Conservation (phyloP, 2,797 vertebrate species). For the Artibeus jamaicensis region DNA sequence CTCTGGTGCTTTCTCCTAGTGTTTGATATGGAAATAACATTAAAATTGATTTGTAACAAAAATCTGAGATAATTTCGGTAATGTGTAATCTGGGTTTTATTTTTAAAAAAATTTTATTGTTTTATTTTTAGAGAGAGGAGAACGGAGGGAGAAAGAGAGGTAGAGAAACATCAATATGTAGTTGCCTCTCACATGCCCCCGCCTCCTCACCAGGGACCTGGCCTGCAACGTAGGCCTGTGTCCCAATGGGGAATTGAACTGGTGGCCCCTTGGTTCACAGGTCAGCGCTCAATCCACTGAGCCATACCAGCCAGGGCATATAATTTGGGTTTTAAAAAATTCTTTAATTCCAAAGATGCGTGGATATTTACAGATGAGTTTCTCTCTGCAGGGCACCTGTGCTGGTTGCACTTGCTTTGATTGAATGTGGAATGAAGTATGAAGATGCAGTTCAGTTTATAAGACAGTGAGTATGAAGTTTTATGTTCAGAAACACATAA, state of each 20-base stretch:
- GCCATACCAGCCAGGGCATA: no score
- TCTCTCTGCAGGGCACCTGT: constrained; percentile 92
- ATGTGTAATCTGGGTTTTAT: not conserved
- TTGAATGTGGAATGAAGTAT: constrained; percentile 98
- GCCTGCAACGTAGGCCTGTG: no score
- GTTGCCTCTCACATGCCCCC: no score
- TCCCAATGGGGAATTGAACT: no score
- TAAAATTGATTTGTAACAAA: constrained; percentile 29
- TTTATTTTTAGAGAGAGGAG: no score
- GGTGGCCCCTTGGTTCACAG: no score
- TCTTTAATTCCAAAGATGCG: not conserved
- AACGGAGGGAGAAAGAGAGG: no score
- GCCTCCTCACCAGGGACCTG: no score
- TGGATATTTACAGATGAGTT: constrained; percentile 42
- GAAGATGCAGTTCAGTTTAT: constrained; percentile 99
- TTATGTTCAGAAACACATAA: constrained; percentile 9
- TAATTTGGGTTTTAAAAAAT: not conserved
- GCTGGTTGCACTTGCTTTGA: constrained; percentile 97
- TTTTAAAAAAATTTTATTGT: no score
- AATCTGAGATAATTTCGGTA: constrained; percentile 24
- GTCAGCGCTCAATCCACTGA: no score
- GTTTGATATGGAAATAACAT: not conserved
- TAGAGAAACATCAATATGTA: no score
- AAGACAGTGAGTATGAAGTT: constrained; percentile 92
- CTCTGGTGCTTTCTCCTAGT: not conserved